Conservation (phyloP, 2,797 vertebrate genomes). For the Xiphorhynchus erythropygius region DNA sequence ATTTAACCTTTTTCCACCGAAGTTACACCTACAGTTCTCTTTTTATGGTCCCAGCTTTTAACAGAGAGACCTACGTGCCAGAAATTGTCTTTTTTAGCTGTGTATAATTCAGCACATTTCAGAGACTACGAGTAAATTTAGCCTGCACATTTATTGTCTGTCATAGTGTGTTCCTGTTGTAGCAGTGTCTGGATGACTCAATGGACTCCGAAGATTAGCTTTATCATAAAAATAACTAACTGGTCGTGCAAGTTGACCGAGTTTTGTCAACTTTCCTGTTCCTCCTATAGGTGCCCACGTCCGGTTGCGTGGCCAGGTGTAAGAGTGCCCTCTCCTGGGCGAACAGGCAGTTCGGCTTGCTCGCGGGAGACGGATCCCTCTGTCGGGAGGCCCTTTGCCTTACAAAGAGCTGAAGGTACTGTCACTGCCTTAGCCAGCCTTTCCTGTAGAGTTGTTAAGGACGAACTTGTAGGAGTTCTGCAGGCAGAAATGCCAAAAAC, state of each 20-base stretch:
- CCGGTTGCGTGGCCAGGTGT: neutral
- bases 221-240: conserved; percentile 24
- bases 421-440: neutral
- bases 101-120: neutral
- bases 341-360: neutral
- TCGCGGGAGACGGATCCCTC: neutral
- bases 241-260: conserved; percentile 6
- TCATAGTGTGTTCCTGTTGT: neutral
- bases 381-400: neutral
- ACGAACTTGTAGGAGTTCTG: neutral
- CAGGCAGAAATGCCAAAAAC: neutral
- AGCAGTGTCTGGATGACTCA: conserved; percentile 17
- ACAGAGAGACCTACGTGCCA: neutral
- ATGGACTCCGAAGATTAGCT: neutral
- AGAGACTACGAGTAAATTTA: neutral
- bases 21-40: neutral
- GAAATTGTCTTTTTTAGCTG: neutral
- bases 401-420: neutral
- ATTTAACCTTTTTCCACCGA: neutral
- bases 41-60: neutral
- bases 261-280: neutral
- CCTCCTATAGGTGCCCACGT: neutral
- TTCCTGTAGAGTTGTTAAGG: neutral
- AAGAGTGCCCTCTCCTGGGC: conserved; percentile 62
- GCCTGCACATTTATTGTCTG: neutral